Base-by-base conservation (phyloP, 2,888 invertebrate species). In the Apodemia hepburni region DNA sequence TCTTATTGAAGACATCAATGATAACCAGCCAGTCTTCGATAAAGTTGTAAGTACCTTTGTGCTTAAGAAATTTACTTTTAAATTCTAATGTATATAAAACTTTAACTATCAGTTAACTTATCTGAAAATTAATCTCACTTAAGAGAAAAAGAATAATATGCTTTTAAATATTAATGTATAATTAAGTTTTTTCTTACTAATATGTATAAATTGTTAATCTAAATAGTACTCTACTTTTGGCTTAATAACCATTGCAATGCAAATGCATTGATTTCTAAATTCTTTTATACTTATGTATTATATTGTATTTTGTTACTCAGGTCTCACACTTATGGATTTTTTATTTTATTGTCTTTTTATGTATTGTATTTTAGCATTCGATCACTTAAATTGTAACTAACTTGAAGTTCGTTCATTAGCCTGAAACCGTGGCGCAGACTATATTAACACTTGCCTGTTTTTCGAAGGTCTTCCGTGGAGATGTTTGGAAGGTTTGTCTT, bases 1-100 rank as follows among this genome's bases (percentile, higher is more conserved):
- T 63, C 94, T 95, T 68, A 96, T 98, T 69, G 95, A 94, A 76
- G 99, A 99, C 85, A 95, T 97, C 78, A 99, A 99, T 87, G 99
- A 99, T 83, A 98, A 98, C 79, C 91, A 87, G 17, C 96, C 96
- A 5, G 94, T 95, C 71, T 96, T 96, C 86, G 96, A 96, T 81
- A 95, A 95, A 94, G 94, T 93, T 85, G 96, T 96, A 86, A 92
- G 95, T 93, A 77, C 72, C 15, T 33, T 45, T 35, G 64, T 22
- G n/a, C 38, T 60, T 61, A n/a, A 18, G 18, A 22, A 60, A 61
- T 58, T 12, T 18, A 54, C 35, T 8, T 49, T 61, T 8, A 58
- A 58, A 47, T 47, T 45, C 15, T 11, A 22, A 22, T 27, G 22
- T 54, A 54, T 60, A 45, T 58, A 35, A 61, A 38, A 58, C 58